Evolutionary conservation across 2,888 invertebrate species (phyloP).

Genomic region (Heliconius ismenius): DNA sequence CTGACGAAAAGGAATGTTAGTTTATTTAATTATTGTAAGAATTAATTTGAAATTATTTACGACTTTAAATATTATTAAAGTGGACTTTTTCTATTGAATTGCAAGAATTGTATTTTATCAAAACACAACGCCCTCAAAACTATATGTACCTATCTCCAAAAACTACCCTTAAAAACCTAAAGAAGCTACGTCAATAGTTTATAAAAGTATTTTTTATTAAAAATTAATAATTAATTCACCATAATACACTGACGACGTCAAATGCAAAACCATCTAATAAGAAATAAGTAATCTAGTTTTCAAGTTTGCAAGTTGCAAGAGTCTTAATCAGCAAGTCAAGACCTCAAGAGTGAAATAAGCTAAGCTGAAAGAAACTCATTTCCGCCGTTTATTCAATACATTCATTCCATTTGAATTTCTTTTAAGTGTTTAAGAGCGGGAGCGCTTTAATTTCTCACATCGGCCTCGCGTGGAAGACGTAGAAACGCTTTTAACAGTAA

Average conservation of each 20-base stretch:
- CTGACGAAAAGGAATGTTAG: background rate
- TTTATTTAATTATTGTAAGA: background rate
- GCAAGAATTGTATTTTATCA: no score
- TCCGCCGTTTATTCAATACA: constrained; percentile 79
- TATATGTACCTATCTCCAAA: no score
- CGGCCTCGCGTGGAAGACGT: constrained; percentile 68
- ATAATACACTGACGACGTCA: background rate
- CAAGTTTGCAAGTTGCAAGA: constrained; percentile 47
- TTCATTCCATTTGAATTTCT: constrained; percentile 75
- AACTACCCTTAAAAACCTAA: no score
- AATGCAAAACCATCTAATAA: background rate
- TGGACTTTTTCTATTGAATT: no score
- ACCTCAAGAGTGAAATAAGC: constrained; percentile 59
- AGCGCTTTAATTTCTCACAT: constrained; percentile 72
- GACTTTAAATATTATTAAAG: no score
- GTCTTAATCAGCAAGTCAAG: constrained; percentile 68
- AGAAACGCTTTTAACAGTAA: constrained; percentile 59
- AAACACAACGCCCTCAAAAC: no score
- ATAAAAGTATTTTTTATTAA: background rate
- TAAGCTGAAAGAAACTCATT: constrained; percentile 77
- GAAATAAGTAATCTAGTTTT: constrained; percentile 17
- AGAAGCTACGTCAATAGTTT: background rate
- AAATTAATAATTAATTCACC: background rate
- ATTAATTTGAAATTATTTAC: background rate
- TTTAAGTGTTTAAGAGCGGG: constrained; percentile 63